A percentile compares a stretch with the other conserved stretches of the same genome.
Evolutionary conservation across 2,888 invertebrate species (phyloP).

Genomic region (Morpho achilles): DNA sequence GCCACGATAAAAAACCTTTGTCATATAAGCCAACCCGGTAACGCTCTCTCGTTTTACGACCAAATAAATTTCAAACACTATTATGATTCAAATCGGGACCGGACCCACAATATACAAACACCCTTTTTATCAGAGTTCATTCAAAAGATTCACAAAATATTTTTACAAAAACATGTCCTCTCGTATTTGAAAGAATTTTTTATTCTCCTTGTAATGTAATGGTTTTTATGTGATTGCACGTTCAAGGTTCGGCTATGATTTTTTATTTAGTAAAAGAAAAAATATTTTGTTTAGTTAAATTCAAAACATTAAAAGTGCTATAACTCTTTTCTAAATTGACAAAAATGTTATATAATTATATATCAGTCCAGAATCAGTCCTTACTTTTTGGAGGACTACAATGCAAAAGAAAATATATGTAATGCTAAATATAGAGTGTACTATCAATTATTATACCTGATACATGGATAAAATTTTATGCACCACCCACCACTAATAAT

Average conservation of each 20-base stretch:
- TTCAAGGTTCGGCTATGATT: slow-evolving; percentile 31
- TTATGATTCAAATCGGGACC: slow-evolving; percentile 74
- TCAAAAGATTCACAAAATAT: slow-evolving; percentile 59
- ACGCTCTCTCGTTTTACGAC: slow-evolving; percentile 71
- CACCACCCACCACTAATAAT: too few species aligned
- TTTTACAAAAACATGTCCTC: slow-evolving; percentile 50
- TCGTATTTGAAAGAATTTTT: slow-evolving; percentile 31
- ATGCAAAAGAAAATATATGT: too few species aligned
- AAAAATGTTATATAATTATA: too few species aligned
- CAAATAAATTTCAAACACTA: slow-evolving; percentile 77
- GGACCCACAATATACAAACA: slow-evolving; percentile 68
- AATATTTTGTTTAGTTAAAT: too few species aligned
- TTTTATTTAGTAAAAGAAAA: too few species aligned
- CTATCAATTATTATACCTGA: too few species aligned
- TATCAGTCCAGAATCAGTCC: too few species aligned
- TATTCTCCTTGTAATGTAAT: slow-evolving; percentile 30
- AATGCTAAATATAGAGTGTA: too few species aligned
- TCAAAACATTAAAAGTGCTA: too few species aligned
- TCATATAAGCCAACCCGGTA: slow-evolving; percentile 65
- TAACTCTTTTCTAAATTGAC: too few species aligned
- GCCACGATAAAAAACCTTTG: slow-evolving; percentile 70
- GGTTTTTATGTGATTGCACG: slow-evolving; percentile 51
- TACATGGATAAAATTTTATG: too few species aligned
- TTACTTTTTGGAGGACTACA: too few species aligned
- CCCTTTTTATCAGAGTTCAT: slow-evolving; percentile 57